Evolutionary conservation across 1,140 invertebrate species (phyloP).

Genomic region (Brachionus calyciflorus): DNA sequence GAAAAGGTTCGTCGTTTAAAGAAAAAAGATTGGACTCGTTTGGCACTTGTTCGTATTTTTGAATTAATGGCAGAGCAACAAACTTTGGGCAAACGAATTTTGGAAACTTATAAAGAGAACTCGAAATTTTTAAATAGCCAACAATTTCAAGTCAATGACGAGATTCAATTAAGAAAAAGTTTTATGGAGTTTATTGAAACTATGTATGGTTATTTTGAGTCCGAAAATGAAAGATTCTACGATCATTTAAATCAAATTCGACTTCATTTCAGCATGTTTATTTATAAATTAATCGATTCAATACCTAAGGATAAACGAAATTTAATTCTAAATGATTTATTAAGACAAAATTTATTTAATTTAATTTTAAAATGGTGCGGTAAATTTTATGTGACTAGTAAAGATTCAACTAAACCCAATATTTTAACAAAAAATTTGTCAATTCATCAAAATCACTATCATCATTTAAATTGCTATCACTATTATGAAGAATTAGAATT

Average conservation of each 20-base stretch:
- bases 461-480: constrained; percentile 36
- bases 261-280: constrained; percentile 6
- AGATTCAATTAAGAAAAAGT: constrained; percentile 20
- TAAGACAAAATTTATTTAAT: constrained; percentile 32
- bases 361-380: constrained; percentile 42
- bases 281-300: constrained; percentile 30
- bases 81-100: not conserved
- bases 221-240: constrained; percentile 19
- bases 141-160: not conserved
- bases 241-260: constrained; percentile 28
- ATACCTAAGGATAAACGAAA: not conserved
- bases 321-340: not conserved
- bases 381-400: constrained; percentile 72
- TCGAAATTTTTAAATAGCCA: not conserved
- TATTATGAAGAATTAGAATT: constrained; percentile 66
- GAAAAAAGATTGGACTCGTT: constrained; percentile 81
- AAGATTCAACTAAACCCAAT: not conserved
- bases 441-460: constrained; percentile 27
- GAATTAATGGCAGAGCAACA: constrained; percentile 77
- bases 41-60: constrained; percentile 83
- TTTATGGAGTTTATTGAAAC: constrained; percentile 14
- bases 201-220: constrained; percentile 29
- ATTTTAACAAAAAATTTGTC: not conserved
- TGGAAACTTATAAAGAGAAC: not conserved
- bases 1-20: constrained; percentile 84